Evolutionary conservation across 2,888 invertebrate genomes (phyloP).

Genomic region (Euphydryas editha): DNA sequence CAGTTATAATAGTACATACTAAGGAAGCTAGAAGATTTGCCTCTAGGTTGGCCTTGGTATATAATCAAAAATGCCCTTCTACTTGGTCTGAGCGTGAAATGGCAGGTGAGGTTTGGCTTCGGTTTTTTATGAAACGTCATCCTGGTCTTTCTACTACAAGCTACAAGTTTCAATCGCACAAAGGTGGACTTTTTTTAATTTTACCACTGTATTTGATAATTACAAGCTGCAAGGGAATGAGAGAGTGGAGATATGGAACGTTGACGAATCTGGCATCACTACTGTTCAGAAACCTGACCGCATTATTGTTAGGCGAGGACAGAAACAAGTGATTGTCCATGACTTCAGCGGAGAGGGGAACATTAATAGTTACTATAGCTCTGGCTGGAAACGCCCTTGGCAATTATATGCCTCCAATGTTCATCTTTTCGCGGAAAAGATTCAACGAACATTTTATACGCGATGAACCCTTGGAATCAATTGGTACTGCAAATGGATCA

Average conservation of each 20-base stretch:
- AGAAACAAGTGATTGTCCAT: no score
- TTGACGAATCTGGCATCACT: no score
- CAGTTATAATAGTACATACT: no score
- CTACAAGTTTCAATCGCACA: no score
- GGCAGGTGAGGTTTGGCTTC: slow-evolving; percentile 21
- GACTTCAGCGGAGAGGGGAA: no score
- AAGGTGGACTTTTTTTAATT: slow-evolving; percentile 26
- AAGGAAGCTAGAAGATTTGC: slow-evolving; percentile 37
- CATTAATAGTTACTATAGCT: no score
- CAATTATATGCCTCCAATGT: no score
- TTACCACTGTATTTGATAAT: slow-evolving; percentile 9
- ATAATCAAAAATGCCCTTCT: slow-evolving; percentile 24
- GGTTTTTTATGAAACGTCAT: slow-evolving; percentile 21
- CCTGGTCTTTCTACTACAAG: slow-evolving; percentile 23
- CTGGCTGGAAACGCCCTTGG: no score
- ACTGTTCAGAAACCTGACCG: no score
- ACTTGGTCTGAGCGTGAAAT: slow-evolving; percentile 22
- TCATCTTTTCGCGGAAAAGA: not conserved
- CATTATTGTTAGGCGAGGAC: no score
- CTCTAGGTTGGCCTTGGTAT: slow-evolving; percentile 37
- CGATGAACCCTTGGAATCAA: not conserved
- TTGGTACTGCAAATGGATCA: slow-evolving; percentile 39
- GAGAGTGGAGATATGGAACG: no score
- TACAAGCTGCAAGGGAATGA: no score
- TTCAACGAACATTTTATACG: not conserved